A percentile compares a stretch with the other conserved stretches of the same genome.
phyloP scores from a whole-genome alignment of 2,797 vertebrate genomes.

The Mus caroli region DNA sequence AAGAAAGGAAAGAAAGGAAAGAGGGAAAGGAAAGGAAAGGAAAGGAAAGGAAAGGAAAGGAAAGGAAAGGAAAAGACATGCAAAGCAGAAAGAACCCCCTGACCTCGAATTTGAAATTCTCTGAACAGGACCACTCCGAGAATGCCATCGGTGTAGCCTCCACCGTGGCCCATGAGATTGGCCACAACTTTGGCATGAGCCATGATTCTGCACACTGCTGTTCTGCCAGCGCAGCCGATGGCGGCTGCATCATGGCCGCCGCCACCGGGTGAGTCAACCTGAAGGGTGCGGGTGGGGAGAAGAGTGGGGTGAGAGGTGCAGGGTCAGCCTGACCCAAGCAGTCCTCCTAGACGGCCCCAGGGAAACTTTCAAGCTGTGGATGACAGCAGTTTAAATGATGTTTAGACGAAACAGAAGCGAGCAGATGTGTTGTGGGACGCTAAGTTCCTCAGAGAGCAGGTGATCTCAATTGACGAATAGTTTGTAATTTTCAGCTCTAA shows the following conservation, averaged over 20 bases:
- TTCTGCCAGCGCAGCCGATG: constrained; percentile 91
- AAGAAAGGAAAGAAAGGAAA: too few species aligned
- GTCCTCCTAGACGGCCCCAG: neutral
- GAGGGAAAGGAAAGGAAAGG: neutral
- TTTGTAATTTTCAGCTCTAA: neutral
- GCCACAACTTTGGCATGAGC: constrained; percentile 99
- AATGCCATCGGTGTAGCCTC: constrained; percentile 95
- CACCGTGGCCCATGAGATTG: constrained; percentile 98
- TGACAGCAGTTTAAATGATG: neutral
- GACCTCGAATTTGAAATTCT: constrained; percentile 49
- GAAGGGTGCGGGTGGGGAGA: neutral
- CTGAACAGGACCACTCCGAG: constrained; percentile 95
- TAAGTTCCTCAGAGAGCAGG: neutral
- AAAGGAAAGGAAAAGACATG: neutral
- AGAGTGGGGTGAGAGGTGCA: fast-evolving
- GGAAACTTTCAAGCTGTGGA: neutral
- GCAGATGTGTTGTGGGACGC: neutral
- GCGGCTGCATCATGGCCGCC: constrained; percentile 99
- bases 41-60: too few species aligned
- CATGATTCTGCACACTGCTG: constrained; percentile 95
- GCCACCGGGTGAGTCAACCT: constrained; percentile 94
- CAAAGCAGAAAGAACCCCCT: neutral
- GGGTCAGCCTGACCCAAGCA: too few species aligned
- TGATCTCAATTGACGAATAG: neutral
- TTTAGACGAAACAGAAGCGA: neutral